Evolutionary conservation across 2,113 vertebrate genomes (phyloP), one percentile per base, ranked within the genome.

Genomic region (Macrotus californicus): DNA sequence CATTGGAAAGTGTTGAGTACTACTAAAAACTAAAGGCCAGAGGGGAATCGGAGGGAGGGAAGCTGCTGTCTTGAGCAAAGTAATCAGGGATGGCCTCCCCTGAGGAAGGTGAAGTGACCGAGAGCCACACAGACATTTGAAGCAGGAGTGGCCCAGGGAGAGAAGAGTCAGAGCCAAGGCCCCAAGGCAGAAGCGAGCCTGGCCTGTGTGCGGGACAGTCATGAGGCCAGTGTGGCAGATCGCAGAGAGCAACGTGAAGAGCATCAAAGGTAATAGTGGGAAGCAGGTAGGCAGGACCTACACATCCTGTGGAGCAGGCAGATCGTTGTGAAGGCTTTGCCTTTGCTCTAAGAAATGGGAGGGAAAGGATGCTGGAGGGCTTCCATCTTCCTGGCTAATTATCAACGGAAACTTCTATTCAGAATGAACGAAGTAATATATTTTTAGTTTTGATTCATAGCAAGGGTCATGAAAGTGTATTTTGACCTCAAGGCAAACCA

Each of bases 361-460:
- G 2, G 46, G 8, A 8, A 0, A 39, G 12, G 5, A 5, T 11
- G 0, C 7, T 26, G 4, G 22, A 46, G 29, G 3, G 16, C 59
- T 86, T 85, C 76, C 6, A 59, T 21, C 34, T 72, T 86, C 52
- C 50, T 67, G 52, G 79, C 21, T 87, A 48, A 66, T 79, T 39
- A 64, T 54, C 64, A 94, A 24, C 34, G 50, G 26, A 91, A 66
- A 50, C n/a, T 56, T 7, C 19, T 46, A 46, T 18, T 94, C n/a
- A 64, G 88, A 93, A 79, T 79, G 18, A 77, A 89, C 56, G 22
- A 72, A 75, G 46, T 77, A 12, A 69, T 3, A 16, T 36, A 43
- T 46, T 50, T 82, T 39, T 52, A 22, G 59, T 31, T 80, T 94
- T 59, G 76, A 56, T 9, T 29, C 36, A 1, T 22, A 29, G 48